phyloP scores from a whole-genome alignment of 2,797 vertebrate species.

The Falco concolor region DNA sequence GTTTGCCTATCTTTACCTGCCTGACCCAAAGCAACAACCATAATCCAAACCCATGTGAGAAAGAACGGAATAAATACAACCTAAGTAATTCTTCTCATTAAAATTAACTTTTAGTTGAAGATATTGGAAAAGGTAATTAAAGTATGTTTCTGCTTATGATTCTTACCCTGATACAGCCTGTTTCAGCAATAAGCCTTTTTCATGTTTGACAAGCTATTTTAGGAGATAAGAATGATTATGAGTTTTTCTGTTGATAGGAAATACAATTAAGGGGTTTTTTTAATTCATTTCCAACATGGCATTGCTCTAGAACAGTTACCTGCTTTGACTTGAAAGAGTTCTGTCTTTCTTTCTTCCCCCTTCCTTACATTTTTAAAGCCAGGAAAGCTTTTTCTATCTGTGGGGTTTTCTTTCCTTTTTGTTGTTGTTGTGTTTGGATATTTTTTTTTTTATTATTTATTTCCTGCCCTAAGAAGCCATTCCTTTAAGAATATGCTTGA shows the following conservation, averaged over 20 bases:
- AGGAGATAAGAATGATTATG: constrained; percentile 42
- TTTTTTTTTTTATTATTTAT: not conserved
- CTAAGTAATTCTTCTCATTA: not conserved
- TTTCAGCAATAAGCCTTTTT: constrained; percentile 15
- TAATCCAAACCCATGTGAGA: not conserved
- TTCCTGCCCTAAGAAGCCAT: not conserved
- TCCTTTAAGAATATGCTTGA: not conserved
- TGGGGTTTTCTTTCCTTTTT: not conserved
- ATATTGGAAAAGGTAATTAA: constrained; percentile 31
- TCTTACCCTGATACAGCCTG: not conserved
- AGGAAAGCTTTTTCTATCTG: not conserved
- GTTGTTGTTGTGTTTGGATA: too few species aligned
- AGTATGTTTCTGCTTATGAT: constrained; percentile 5
- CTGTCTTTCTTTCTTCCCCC: accelerated
- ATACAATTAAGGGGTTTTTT: constrained; percentile 22
- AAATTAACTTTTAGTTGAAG: not conserved
- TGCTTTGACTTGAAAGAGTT: not conserved
- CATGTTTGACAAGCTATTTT: constrained; percentile 29
- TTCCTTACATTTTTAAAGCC: not conserved
- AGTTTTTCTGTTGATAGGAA: constrained; percentile 20
- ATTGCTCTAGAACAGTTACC: not conserved
- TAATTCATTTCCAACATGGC: not conserved
- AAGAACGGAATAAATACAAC: not conserved
- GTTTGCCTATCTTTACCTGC: not conserved
- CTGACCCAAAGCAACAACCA: not conserved